Conservation (phyloP, 2,888 invertebrate species). For the Germaria angustata region DNA sequence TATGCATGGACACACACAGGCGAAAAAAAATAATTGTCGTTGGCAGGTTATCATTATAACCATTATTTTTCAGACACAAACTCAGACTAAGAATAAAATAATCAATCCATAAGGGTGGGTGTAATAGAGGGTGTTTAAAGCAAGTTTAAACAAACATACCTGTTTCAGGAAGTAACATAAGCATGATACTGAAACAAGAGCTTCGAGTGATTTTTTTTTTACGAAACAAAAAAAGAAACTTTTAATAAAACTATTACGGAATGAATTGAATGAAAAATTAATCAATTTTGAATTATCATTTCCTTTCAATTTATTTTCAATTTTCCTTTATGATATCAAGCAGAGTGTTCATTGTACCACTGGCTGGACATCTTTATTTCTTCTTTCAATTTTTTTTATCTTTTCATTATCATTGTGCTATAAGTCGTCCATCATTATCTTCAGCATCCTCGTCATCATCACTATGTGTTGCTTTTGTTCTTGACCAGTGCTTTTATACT, state of each 20-base stretch:
- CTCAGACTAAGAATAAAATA: neutral
- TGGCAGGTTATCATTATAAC: neutral
- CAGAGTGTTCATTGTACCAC: neutral
- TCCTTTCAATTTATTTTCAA: slow-evolving; percentile 48
- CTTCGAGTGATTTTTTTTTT: neutral
- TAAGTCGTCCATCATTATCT: slow-evolving; percentile 13
- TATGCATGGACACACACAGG: neutral
- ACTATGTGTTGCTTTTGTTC: neutral
- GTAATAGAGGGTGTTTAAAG: neutral
- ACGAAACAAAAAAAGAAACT: neutral
- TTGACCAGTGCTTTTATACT: slow-evolving; percentile 21
- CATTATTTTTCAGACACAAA: neutral
- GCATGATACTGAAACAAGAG: neutral
- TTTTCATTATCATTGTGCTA: slow-evolving; percentile 21
- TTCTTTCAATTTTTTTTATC: neutral
- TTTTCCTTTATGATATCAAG: slow-evolving; percentile 10
- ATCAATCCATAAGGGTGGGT: too few relatives aligned
- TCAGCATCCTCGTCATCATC: neutral
- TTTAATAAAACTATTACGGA: neutral
- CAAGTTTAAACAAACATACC: neutral
- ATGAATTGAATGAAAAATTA: slow-evolving; percentile 54
- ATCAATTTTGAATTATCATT: slow-evolving; percentile 62
- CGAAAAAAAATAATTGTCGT: neutral
- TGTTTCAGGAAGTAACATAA: neutral
- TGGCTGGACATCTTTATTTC: neutral